phyloP scores from a whole-genome alignment of 2,797 vertebrate species.

The Heterohyrax brucei region DNA sequence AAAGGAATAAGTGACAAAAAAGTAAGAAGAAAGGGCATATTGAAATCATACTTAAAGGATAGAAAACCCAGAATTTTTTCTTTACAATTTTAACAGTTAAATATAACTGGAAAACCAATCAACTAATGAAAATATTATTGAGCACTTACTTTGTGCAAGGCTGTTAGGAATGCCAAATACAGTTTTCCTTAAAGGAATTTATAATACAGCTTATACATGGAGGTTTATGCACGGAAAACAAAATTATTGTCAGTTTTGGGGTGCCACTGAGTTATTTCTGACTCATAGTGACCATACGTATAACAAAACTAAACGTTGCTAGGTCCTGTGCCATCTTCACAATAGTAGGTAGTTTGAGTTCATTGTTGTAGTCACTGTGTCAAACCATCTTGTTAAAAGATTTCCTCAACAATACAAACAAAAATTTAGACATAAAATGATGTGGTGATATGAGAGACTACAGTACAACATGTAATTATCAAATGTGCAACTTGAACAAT shows the following conservation, averaged over 20 bases:
- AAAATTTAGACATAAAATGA: not conserved
- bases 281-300: not conserved
- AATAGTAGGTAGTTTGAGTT: not conserved
- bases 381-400: not conserved
- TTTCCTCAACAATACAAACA: not conserved
- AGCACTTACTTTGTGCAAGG: not conserved
- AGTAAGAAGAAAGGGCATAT: not conserved
- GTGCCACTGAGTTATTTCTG: not conserved
- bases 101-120: not conserved
- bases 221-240: not conserved
- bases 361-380: not conserved
- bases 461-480: not conserved
- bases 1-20: slow-evolving; percentile 1
- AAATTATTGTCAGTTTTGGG: not conserved
- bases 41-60: not conserved
- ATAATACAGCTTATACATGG: not conserved
- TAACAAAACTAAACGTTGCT: not conserved
- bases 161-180: not conserved
- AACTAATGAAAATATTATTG: not conserved
- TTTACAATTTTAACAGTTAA: slow-evolving; percentile 10
- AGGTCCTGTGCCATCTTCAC: not conserved
- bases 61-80: not conserved
- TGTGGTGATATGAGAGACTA: not conserved
- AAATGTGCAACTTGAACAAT: not conserved
- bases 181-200: not conserved